Percentiles rank a stretch among this genome's conserved stretches.
Conservation (phyloP, 2,888 invertebrate species). For the Caenorhabditis afra region DNA sequence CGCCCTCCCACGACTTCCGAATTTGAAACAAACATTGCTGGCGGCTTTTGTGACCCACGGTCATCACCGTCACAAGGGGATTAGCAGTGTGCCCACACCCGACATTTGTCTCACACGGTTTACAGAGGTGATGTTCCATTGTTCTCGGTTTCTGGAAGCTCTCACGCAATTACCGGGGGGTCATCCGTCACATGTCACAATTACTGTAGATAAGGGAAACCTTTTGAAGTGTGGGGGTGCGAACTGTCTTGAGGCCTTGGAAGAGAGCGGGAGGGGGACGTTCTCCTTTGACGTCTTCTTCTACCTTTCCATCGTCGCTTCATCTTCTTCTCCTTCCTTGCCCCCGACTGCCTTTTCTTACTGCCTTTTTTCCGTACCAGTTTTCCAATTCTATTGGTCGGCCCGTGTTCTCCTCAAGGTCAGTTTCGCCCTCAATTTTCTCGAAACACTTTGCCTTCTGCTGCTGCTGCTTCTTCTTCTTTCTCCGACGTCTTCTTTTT, state of each 20-base stretch:
- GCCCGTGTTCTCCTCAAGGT: conserved; percentile 39
- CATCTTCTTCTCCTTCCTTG: conserved; percentile 10
- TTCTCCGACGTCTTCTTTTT: conserved; percentile 19
- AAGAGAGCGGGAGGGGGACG: too few relatives aligned
- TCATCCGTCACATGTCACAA: too few relatives aligned
- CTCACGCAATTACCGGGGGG: too few relatives aligned
- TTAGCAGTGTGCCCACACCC: too few relatives aligned
- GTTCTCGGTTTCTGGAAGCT: too few relatives aligned
- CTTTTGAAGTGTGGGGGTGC: too few relatives aligned
- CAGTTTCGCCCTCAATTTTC: conserved; percentile 52
- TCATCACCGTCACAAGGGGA: background rate
- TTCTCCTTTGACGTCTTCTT: too few relatives aligned
- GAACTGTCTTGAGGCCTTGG: too few relatives aligned
- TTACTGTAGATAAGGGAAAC: too few relatives aligned
- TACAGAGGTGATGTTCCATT: too few relatives aligned
- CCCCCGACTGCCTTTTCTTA: conserved; percentile 10
- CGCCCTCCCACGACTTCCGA: too few relatives aligned
- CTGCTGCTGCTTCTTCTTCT: conserved; percentile 15
- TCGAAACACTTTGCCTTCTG: conserved; percentile 24
- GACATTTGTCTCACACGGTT: too few relatives aligned
- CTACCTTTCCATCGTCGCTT: conserved; percentile 9
- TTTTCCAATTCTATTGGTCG: conserved; percentile 37
- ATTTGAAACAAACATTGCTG: background rate
- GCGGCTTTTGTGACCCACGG: conserved; percentile 7
- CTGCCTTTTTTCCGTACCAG: conserved; percentile 44